Evolutionary conservation across 2,888 invertebrate genomes (phyloP).

Genomic region (Arctia plantaginis): DNA sequence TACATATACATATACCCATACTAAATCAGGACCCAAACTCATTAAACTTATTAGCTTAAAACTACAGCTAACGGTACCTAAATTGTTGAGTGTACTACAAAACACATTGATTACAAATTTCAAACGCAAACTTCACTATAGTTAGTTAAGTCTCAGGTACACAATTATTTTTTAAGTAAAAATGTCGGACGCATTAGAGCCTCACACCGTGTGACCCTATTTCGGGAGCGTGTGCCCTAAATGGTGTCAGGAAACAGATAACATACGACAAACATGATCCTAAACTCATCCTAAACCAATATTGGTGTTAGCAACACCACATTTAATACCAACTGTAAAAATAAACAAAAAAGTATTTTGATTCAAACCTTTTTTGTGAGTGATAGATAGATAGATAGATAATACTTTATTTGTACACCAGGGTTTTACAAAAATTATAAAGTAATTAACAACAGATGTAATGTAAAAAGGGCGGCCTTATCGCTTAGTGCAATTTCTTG

Average conservation of each 20-base stretch:
- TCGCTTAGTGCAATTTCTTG: too few species aligned
- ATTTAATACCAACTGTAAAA: constrained; percentile 18
- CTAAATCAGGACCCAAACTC: background rate
- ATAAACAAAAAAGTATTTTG: constrained; percentile 8
- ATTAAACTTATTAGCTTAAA: background rate
- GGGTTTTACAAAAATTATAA: too few species aligned
- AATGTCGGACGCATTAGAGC: background rate
- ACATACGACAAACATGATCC: constrained; percentile 27
- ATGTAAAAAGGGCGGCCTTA: too few species aligned
- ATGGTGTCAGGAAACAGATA: constrained; percentile 39
- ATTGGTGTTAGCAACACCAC: constrained; percentile 11
- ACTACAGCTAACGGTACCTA: background rate
- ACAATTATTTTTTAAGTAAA: background rate
- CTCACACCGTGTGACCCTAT: constrained; percentile 7
- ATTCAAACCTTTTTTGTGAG: too few species aligned
- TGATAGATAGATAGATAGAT: too few species aligned
- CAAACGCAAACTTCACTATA: background rate
- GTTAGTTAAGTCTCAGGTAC: background rate
- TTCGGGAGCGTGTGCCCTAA: constrained; percentile 36
- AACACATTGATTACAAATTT: background rate
- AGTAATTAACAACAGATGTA: too few species aligned
- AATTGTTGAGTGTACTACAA: background rate
- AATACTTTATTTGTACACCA: too few species aligned
- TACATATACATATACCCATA: too few species aligned
- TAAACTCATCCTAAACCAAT: constrained; percentile 20